These are phyloP conservation scores for Eristalis intricaria DNA, from an alignment of 2,888 invertebrate species.

Conservation along the genomic window DNA sequence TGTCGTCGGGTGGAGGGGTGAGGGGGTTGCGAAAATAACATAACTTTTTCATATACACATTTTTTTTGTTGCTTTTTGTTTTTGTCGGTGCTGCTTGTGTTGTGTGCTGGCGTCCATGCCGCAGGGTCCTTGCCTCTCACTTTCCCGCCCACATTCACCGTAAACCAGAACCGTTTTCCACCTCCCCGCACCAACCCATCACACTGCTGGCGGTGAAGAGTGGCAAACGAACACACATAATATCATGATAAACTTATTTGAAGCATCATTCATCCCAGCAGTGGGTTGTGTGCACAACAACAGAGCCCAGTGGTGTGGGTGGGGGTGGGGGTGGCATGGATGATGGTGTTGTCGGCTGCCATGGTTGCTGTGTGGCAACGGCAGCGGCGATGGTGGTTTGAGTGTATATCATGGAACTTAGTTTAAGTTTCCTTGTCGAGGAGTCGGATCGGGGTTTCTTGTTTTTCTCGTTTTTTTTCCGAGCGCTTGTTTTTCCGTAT, in stretches of 20 bases:
- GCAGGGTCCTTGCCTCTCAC: conserved; percentile 31
- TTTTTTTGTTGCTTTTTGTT: conserved; percentile 24
- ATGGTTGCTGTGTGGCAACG: conserved; percentile 16
- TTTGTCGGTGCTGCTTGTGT: conserved; percentile 1
- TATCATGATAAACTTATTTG: conserved; percentile 72
- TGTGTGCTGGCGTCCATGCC: conserved; percentile 13
- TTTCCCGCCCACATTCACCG: conserved; percentile 59
- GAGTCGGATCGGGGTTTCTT: conserved; percentile 19
- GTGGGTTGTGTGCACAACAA: conserved; percentile 7
- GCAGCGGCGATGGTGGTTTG: conserved; percentile 14
- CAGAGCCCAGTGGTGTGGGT: not conserved
- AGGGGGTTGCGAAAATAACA: conserved; percentile 61
- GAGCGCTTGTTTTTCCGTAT: conserved; percentile 27
- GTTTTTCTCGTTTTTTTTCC: conserved; percentile 1
- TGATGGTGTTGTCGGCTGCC: conserved; percentile 10
- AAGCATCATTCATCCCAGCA: conserved; percentile 66
- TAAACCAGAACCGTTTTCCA: conserved; percentile 62
- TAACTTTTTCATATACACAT: conserved; percentile 45
- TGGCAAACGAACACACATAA: conserved; percentile 57
- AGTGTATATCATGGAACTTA: conserved; percentile 54
- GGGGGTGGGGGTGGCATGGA: not conserved
- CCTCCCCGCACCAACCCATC: too few relatives aligned
- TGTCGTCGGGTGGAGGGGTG: not conserved
- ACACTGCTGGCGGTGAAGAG: not conserved
- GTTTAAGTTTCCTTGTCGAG: conserved; percentile 61